These are phyloP conservation scores for Heliconius sara DNA, from an alignment of 2,888 invertebrate species.

Conservation along the genomic window DNA sequence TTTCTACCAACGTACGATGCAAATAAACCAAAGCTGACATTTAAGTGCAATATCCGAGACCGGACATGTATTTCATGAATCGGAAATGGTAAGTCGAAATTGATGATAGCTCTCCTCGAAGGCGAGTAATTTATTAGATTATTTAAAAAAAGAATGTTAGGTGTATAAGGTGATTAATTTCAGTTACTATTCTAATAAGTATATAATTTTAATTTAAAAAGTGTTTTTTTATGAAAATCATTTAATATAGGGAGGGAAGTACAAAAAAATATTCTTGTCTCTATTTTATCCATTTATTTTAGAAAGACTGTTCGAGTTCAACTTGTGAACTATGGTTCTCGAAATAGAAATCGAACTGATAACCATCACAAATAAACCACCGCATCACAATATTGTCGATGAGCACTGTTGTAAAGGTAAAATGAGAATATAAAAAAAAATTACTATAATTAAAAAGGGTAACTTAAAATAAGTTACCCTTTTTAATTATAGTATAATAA, in stretches of 20 bases:
- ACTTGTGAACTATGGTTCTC: not conserved
- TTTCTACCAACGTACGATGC: not conserved
- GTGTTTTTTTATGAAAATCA: too few relatives aligned
- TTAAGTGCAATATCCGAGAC: constrained; percentile 19
- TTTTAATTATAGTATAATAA: not conserved
- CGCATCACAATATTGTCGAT: not conserved
- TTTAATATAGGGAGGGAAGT: too few relatives aligned
- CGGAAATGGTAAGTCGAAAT: constrained; percentile 8
- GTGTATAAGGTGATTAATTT: not conserved
- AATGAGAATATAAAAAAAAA: not conserved
- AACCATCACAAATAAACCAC: not conserved
- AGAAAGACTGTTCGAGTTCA: too few relatives aligned
- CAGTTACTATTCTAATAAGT: too few relatives aligned
- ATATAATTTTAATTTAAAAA: too few relatives aligned
- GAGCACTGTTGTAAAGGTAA: not conserved
- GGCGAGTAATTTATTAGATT: not conserved
- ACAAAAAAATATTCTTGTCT: too few relatives aligned
- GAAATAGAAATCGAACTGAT: not conserved
- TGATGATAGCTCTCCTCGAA: not conserved
- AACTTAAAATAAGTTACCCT: not conserved
- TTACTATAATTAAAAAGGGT: not conserved
- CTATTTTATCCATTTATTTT: too few relatives aligned
- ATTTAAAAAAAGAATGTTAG: not conserved
- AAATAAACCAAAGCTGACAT: constrained; percentile 17
- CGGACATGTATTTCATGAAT: constrained; percentile 17